Percentiles rank a stretch among this genome's conserved stretches.
Evolutionary conservation across 1,140 invertebrate genomes (phyloP).

Genomic region (Rhagoletis pomonella): DNA sequence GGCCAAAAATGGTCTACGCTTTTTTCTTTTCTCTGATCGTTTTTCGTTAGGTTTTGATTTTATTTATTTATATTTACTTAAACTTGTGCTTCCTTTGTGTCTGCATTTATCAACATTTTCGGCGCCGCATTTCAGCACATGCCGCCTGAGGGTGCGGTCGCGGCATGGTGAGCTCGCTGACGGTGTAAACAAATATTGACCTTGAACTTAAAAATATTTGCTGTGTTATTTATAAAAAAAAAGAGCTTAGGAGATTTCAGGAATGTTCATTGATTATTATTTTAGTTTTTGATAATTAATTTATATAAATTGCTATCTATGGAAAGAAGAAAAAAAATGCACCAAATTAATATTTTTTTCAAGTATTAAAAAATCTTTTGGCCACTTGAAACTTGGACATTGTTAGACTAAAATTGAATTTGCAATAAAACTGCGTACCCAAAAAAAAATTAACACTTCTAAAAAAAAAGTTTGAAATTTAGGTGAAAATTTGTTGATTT

Average conservation of each 20-base stretch:
- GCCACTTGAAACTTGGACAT: no score
- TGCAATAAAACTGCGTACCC: no score
- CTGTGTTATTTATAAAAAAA: not conserved
- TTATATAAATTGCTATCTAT: no score
- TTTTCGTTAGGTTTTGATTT: not conserved
- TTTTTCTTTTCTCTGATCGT: not conserved
- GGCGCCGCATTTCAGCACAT: slow-evolving; percentile 15
- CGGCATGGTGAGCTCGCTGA: not conserved
- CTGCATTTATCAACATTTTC: not conserved
- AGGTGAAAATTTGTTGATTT: no score
- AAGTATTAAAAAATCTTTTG: no score
- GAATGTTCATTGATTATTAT: no score
- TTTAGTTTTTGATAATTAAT: no score
- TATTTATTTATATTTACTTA: not conserved
- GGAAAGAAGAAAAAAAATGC: no score
- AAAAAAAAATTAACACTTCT: no score
- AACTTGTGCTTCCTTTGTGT: not conserved
- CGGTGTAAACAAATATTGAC: slow-evolving; percentile 29
- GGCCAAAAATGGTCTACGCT: not conserved
- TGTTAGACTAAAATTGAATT: no score
- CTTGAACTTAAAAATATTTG: slow-evolving; percentile 25
- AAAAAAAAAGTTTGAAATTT: no score
- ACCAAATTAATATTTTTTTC: no score
- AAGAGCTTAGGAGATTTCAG: not conserved
- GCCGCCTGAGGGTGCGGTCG: not conserved